phyloP scores from a whole-genome alignment of 2,797 vertebrate genomes.

The Mionectes olivaceus region DNA sequence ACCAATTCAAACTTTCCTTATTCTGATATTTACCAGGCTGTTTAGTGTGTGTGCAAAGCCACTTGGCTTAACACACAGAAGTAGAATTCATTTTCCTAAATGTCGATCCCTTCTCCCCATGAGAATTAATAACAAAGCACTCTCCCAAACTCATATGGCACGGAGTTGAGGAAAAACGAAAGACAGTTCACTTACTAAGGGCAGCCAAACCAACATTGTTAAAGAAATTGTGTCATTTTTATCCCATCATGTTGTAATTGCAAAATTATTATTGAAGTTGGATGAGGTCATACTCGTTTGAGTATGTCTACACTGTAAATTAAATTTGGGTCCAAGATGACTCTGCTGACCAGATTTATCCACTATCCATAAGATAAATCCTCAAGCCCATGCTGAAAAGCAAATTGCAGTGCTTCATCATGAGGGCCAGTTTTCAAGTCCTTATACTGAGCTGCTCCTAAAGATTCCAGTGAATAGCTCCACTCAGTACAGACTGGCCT shows the following conservation, averaged over 20 bases:
- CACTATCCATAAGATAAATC: conserved; percentile 19
- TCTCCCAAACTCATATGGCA: neutral
- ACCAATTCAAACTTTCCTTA: conserved; percentile 66
- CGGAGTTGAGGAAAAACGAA: neutral
- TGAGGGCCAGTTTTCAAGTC: neutral
- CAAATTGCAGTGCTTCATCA: neutral
- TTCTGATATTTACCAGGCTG: conserved; percentile 74
- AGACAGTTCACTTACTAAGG: neutral
- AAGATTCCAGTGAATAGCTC: neutral
- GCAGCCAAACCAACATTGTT: neutral
- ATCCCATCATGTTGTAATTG: neutral
- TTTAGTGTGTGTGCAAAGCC: neutral
- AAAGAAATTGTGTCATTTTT: conserved; percentile 11
- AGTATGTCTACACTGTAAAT: conserved; percentile 46
- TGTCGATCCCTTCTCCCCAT: fast-evolving
- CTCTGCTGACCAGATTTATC: conserved; percentile 27
- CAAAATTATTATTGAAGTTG: conserved; percentile 28
- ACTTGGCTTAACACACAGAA: conserved; percentile 5
- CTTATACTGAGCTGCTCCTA: neutral
- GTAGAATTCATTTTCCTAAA: conserved; percentile 23
- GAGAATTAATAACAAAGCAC: neutral
- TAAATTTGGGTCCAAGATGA: conserved; percentile 28
- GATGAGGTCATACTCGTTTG: conserved; percentile 53
- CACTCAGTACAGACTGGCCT: neutral
- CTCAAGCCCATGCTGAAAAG: conserved; percentile 19